These are phyloP conservation scores for Cerastis leucographa DNA, from an alignment of 2,888 invertebrate genomes.

Conservation along the genomic window DNA sequence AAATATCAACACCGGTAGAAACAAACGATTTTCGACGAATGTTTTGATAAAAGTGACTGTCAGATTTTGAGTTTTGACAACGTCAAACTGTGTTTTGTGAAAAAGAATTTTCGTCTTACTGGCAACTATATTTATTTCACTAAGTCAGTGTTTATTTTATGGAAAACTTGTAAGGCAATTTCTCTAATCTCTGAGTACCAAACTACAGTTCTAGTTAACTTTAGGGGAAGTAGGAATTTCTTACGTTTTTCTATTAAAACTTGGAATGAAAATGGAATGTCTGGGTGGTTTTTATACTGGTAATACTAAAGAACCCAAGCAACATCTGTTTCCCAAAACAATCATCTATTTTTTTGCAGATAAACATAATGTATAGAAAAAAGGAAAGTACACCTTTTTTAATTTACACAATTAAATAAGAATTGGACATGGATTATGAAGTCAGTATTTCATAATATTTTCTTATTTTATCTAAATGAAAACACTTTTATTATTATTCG, in stretches of 20 bases:
- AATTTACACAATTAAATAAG: not conserved
- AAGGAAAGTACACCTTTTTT: not conserved
- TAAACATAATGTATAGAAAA: not conserved
- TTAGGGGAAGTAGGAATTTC: not conserved
- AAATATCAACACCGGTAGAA: constrained; percentile 13
- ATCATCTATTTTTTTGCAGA: not conserved
- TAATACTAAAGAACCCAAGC: not conserved
- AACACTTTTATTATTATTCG: too few species aligned
- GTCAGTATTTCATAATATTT: not conserved
- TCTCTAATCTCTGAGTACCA: not conserved
- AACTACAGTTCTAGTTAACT: not conserved
- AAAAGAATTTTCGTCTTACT: not conserved
- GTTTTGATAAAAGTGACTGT: constrained; percentile 36
- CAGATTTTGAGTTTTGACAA: constrained; percentile 7
- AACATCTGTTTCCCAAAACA: not conserved
- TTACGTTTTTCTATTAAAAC: not conserved
- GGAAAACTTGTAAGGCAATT: not conserved
- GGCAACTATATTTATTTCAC: not conserved
- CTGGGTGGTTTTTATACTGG: not conserved
- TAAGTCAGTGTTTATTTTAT: not conserved
- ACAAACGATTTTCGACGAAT: constrained; percentile 14
- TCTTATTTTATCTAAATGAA: not conserved
- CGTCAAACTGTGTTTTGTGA: constrained; percentile 17
- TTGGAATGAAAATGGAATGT: not conserved
- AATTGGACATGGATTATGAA: not conserved